These are phyloP conservation scores for Channa argus DNA, from an alignment of 2,113 vertebrate species.

Conservation along the genomic window DNA sequence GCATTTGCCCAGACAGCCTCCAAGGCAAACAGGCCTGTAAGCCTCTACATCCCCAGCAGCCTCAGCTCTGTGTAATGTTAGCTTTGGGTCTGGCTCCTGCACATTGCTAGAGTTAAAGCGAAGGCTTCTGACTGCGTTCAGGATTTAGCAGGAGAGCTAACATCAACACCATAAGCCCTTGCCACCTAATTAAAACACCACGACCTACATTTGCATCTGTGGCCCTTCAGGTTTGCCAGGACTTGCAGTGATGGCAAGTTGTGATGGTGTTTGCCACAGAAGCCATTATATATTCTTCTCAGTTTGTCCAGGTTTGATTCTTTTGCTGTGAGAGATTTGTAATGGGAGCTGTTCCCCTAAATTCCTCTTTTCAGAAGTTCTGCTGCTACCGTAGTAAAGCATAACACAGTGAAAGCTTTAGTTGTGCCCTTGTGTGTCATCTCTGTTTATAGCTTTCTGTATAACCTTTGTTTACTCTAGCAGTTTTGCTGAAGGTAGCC, in stretches of 20 bases:
- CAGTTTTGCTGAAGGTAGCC: constrained; percentile 27
- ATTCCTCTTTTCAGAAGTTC: constrained; percentile 6
- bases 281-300: constrained; percentile 14
- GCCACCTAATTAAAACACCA: constrained; percentile 51
- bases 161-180: constrained; percentile 55
- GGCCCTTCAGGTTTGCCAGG: constrained; percentile 14
- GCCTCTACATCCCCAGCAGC: constrained; percentile 43
- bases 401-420: background rate
- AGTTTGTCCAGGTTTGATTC: constrained; percentile 10
- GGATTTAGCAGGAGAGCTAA: constrained; percentile 50
- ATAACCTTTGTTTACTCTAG: constrained; percentile 13
- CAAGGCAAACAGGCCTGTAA: constrained; percentile 60
- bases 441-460: constrained; percentile 10
- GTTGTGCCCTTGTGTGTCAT: background rate
- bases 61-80: constrained; percentile 60
- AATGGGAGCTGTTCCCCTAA: constrained; percentile 4
- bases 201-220: constrained; percentile 46
- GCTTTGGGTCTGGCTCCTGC: constrained; percentile 55
- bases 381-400: background rate
- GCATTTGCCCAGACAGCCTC: constrained; percentile 35
- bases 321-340: constrained; percentile 25
- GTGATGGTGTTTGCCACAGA: background rate
- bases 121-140: constrained; percentile 57
- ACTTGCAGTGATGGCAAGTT: constrained; percentile 5
- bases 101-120: constrained; percentile 63